Conservation (phyloP, 2,888 invertebrate species). For the Scaptomyza reducta region DNA sequence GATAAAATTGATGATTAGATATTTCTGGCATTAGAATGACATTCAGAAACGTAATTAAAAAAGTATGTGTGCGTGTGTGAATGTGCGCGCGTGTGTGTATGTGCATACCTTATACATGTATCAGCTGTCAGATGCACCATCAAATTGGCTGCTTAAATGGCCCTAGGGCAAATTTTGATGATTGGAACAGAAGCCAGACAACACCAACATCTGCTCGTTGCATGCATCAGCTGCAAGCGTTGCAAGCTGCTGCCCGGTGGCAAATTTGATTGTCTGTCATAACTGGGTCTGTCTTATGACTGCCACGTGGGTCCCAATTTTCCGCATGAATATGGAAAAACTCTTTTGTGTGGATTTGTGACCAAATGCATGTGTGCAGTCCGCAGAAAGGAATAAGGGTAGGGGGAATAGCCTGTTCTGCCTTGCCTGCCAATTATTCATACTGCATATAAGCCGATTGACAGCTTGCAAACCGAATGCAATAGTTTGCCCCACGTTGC, state of each 20-base stretch:
- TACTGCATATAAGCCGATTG: conserved; percentile 25
- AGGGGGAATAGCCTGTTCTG: background rate
- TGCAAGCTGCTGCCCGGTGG: background rate
- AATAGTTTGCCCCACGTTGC: conserved; percentile 41
- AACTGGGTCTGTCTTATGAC: conserved; percentile 23
- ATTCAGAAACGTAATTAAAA: background rate
- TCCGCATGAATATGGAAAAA: background rate
- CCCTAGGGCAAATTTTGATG: conserved; percentile 8
- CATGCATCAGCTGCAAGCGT: conserved; percentile 11
- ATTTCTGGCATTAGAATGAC: background rate
- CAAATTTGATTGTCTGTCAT: conserved; percentile 42
- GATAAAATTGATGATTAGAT: background rate
- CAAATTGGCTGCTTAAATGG: conserved; percentile 14
- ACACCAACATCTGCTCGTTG: background rate
- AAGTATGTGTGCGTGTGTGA: too few relatives aligned
- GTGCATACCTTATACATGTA: background rate
- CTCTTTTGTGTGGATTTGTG: background rate
- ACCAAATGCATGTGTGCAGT: background rate
- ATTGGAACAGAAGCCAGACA: background rate
- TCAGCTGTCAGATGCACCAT: background rate
- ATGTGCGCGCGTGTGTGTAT: too few relatives aligned
- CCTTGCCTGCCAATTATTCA: background rate
- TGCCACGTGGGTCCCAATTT: conserved; percentile 3
- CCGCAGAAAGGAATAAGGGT: background rate
- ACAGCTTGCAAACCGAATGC: conserved; percentile 18